Percentiles rank a stretch among this genome's conserved stretches.
Conservation (phyloP, 2,113 vertebrate species). For the Poicephalus gulielmi region DNA sequence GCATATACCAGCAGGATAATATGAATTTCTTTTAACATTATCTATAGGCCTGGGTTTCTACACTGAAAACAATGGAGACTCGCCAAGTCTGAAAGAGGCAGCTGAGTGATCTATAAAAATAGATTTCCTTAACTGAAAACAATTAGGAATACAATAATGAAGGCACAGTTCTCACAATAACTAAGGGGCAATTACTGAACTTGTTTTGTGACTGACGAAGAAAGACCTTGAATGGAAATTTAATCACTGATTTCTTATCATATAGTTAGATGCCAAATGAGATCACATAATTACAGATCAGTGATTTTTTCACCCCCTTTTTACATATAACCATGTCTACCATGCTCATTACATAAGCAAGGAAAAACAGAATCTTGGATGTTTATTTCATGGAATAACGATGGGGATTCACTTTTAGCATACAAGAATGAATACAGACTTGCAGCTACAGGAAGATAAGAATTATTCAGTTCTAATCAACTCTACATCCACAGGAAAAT, state of each 20-base stretch:
- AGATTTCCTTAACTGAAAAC: slow-evolving; percentile 38
- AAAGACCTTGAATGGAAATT: slow-evolving; percentile 64
- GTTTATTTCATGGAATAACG: not conserved
- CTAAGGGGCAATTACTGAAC: slow-evolving; percentile 58
- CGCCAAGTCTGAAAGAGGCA: not conserved
- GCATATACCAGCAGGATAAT: not conserved
- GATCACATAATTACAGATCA: slow-evolving; percentile 67
- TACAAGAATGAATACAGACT: not conserved
- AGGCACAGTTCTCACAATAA: slow-evolving; percentile 48
- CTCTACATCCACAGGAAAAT: not conserved
- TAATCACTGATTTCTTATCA: slow-evolving; percentile 69
- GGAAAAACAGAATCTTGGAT: slow-evolving; percentile 18
- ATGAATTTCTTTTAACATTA: slow-evolving; percentile 18
- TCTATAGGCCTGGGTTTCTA: not conserved
- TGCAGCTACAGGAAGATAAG: not conserved
- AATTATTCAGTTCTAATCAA: not conserved
- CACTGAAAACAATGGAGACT: not conserved
- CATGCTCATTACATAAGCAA: slow-evolving; percentile 2
- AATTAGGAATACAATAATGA: slow-evolving; percentile 52
- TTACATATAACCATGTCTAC: slow-evolving; percentile 49
- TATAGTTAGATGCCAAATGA: slow-evolving; percentile 59
- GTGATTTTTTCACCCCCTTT: slow-evolving; percentile 46
- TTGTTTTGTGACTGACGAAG: slow-evolving; percentile 65
- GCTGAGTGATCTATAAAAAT: slow-evolving; percentile 21
- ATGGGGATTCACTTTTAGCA: not conserved